phyloP scores from a whole-genome alignment of 1,140 invertebrate genomes.

The Ceratosolen solmsi region DNA sequence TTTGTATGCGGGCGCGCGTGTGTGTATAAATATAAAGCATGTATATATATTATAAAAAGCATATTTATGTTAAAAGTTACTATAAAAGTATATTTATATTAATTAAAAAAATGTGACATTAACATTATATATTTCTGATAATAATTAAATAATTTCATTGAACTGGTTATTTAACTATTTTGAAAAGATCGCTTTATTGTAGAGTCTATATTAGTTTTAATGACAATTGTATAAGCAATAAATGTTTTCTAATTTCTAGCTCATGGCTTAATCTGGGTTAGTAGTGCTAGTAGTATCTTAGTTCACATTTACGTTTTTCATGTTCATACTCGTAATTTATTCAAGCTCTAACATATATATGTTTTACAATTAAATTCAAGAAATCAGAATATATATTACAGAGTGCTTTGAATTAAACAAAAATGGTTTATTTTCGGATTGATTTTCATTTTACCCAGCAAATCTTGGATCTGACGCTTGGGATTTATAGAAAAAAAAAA shows the following conservation, averaged over 20 bases:
- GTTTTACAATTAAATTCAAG: background rate
- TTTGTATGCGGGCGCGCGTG: too few species aligned
- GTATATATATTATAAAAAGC: too few species aligned
- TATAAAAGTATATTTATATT: too few species aligned
- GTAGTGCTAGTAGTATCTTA: background rate
- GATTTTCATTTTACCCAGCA: constrained; percentile 27
- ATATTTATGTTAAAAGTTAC: too few species aligned
- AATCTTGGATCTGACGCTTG: background rate
- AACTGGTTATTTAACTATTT: background rate
- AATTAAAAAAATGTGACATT: too few species aligned
- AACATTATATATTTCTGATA: too few species aligned
- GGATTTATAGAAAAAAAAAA: background rate
- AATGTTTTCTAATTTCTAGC: background rate
- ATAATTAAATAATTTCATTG: constrained; percentile 12
- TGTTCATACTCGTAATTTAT: background rate
- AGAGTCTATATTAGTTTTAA: background rate
- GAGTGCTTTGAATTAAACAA: background rate
- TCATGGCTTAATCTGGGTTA: too few species aligned
- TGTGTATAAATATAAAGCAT: too few species aligned
- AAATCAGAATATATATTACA: background rate
- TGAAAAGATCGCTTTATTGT: background rate
- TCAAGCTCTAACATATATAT: background rate
- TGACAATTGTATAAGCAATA: background rate
- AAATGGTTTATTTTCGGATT: background rate
- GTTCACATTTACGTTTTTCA: too few species aligned